Evolutionary conservation across 2,113 vertebrate genomes (phyloP), one percentile per base, ranked within the genome.

Genomic region (Oreochromis niloticus): DNA sequence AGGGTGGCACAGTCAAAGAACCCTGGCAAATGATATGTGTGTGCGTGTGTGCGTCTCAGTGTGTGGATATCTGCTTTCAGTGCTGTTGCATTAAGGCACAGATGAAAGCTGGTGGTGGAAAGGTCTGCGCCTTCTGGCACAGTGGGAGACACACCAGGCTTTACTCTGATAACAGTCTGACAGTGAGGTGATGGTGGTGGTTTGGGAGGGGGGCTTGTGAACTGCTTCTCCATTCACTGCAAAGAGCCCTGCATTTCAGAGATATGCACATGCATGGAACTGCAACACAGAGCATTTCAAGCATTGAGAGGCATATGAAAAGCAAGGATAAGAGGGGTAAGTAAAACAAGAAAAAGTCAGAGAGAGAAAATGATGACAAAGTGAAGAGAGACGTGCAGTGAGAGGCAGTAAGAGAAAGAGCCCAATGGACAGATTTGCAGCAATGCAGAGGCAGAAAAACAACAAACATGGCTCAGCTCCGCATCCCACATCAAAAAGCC

Each of bases 101-200:
- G 78, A 94, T 93, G 82, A 92, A 94, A 94, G 90, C 57, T 3
- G 2, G 59, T 22, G 82, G 52, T 80, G 66, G 39, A 85, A 68
- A 83, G 83, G 87, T 81, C 27, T 68, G 56, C 27, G 85, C 36
- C 85, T 90, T 46, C 85, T 87, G 84, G 81, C 90, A 84, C 89
- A 85, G 92, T 86, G 85, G 91, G 92, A 90, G 89, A 89, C 75
- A 68, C 94, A 91, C 71, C 56, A 50, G 84, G 91, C 81, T 92
- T 90, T 85, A 52, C 83, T 71, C 61, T 83, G 88, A 95, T 94
- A 94, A 91, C 89, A 61, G 80, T 54, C 81, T 84, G 82, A 88
- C 80, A 73, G 91, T 9, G 89, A 91, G 88, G 83, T 87, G 90
- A 43, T 73, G 66, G 39, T 46, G 66, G 39, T 73, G 39, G 39